Conservation (phyloP, 2,888 invertebrate species). For the Dasysyrphus albostriatus region DNA sequence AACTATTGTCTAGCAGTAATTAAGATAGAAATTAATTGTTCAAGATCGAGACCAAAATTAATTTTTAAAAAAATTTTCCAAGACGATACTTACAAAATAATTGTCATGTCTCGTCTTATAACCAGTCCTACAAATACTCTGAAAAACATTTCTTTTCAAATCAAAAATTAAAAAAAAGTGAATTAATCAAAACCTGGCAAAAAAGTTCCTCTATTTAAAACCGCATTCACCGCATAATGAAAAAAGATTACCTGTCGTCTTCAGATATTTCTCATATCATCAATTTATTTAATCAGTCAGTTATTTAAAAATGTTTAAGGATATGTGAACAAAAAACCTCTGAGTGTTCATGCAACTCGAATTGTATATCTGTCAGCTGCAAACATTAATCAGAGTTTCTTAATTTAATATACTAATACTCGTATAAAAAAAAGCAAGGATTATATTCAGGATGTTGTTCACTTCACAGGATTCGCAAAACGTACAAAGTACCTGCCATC, state of each 20-base stretch:
- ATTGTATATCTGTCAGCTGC: slow-evolving; percentile 65
- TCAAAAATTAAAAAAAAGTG: background rate
- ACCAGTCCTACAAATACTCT: background rate
- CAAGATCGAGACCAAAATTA: too few species aligned
- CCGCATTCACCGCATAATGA: background rate
- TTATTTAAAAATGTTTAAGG: slow-evolving; percentile 51
- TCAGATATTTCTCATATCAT: slow-evolving; percentile 54
- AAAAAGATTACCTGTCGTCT: slow-evolving; percentile 72
- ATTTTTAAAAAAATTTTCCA: too few species aligned
- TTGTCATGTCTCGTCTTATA: too few species aligned
- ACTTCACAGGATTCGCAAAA: slow-evolving; percentile 37
- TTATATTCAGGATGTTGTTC: slow-evolving; percentile 39
- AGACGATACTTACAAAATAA: too few species aligned
- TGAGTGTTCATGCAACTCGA: background rate
- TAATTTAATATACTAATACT: slow-evolving; percentile 56
- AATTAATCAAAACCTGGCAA: background rate
- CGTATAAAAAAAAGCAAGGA: slow-evolving; percentile 35
- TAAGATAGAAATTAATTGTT: too few species aligned
- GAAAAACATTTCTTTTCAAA: background rate
- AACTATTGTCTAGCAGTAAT: too few species aligned
- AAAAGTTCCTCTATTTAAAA: slow-evolving; percentile 11
- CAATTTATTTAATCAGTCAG: slow-evolving; percentile 70
- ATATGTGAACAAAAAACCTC: slow-evolving; percentile 29
- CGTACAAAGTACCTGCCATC: slow-evolving; percentile 12
- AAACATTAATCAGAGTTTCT: slow-evolving; percentile 71